Conservation (phyloP, 2,113 vertebrate species). For the Speoplatyrhinus poulsoni region DNA sequence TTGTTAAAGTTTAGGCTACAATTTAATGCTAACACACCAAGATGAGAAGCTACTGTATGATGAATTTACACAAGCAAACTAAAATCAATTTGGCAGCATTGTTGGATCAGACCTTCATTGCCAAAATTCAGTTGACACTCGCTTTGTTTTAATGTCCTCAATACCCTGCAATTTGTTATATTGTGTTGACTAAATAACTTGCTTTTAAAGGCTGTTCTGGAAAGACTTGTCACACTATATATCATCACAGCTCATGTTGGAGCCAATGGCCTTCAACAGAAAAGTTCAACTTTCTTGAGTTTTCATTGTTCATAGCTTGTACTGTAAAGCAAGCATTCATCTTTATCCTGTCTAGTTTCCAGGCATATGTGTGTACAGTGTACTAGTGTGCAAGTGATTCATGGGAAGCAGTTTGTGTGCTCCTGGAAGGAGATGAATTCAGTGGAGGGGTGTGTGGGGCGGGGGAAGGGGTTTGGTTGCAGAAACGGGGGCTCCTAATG, state of each 20-base stretch:
- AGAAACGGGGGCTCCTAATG: constrained; percentile 44
- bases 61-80: background rate
- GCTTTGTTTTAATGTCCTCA: no score
- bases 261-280: constrained; percentile 10
- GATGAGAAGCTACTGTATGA: background rate
- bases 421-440: constrained; percentile 48
- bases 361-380: constrained; percentile 7
- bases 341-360: background rate
- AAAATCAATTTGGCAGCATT: background rate
- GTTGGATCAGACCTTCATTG: no score
- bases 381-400: constrained; percentile 31
- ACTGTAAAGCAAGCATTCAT: constrained; percentile 32
- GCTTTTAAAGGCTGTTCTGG: background rate
- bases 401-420: constrained; percentile 25
- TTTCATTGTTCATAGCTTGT: constrained; percentile 9
- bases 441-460: constrained; percentile 4
- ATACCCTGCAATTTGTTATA: no score
- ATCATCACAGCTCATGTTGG: constrained; percentile 34
- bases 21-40: background rate
- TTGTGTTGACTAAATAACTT: no score
- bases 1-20: no score
- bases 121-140: no score
- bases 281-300: constrained; percentile 21
- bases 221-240: background rate
- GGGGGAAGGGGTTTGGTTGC: constrained; percentile 8